A percentile compares a stretch with the other conserved stretches of the same genome.
phyloP scores from a whole-genome alignment of 2,888 invertebrate genomes.

The Drosophila kuntzei region DNA sequence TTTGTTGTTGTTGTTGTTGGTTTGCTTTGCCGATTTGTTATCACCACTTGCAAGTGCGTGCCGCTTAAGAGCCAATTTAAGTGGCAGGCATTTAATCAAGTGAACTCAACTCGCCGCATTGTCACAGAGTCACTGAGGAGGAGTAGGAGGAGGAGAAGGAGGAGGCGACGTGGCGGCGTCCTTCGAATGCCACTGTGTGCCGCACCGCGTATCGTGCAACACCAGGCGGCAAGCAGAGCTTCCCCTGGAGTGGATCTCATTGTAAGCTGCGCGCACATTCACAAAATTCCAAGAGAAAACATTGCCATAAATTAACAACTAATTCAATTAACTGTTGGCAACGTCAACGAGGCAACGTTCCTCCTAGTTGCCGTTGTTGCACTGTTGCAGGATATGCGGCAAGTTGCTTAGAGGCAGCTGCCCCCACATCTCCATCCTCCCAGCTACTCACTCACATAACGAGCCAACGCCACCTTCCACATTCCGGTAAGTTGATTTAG shows the following conservation, averaged over 20 bases:
- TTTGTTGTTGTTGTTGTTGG: neutral
- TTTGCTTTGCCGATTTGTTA: slow-evolving; percentile 45
- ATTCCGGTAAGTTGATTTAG: slow-evolving; percentile 61
- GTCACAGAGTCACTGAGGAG: slow-evolving; percentile 15
- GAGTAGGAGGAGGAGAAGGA: neutral
- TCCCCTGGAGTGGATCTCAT: slow-evolving; percentile 22
- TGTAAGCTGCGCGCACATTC: slow-evolving; percentile 34
- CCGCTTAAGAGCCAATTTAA: slow-evolving; percentile 68
- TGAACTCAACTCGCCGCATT: slow-evolving; percentile 33
- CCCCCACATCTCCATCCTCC: neutral
- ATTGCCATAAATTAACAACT: slow-evolving; percentile 79
- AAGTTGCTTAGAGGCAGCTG: slow-evolving; percentile 40
- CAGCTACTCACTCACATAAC: slow-evolving; percentile 10
- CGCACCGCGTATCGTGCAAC: slow-evolving; percentile 16
- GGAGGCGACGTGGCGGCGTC: slow-evolving; percentile 30
- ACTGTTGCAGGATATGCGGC: slow-evolving; percentile 62
- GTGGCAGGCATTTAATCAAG: slow-evolving; percentile 77
- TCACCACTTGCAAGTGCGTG: slow-evolving; percentile 52
- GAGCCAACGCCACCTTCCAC: slow-evolving; percentile 22
- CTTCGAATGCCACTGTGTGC: slow-evolving; percentile 31
- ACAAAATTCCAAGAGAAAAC: slow-evolving; percentile 76
- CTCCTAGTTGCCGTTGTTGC: slow-evolving; percentile 35
- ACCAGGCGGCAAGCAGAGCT: slow-evolving; percentile 8
- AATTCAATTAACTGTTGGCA: slow-evolving; percentile 78
- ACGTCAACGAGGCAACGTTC: slow-evolving; percentile 57